These are phyloP conservation scores for Emydoidea blandingii DNA, from an alignment of 2,797 vertebrate genomes.

Conservation along the genomic window DNA sequence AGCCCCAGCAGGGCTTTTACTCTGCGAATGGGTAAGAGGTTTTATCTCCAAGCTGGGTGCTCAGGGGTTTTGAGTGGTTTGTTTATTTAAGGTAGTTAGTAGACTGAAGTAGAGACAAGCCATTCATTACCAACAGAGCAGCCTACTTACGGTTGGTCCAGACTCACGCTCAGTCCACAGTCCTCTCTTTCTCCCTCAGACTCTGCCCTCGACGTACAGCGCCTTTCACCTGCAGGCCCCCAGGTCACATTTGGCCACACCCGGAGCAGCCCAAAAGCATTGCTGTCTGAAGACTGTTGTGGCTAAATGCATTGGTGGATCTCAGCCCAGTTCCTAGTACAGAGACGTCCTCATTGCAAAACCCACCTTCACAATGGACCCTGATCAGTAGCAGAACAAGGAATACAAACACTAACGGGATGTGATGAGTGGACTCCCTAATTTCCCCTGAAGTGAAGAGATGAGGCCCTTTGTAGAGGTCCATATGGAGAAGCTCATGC, in stretches of 20 bases:
- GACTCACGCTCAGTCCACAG: not conserved
- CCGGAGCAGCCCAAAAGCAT: not conserved
- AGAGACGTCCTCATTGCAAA: not conserved
- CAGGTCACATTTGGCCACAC: not conserved
- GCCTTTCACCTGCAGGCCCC: not conserved
- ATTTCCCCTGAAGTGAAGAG: not conserved
- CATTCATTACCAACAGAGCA: not conserved
- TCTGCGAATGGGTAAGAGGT: not conserved
- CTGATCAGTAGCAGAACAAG: not conserved
- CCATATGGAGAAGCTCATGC: not conserved
- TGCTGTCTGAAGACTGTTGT: not conserved
- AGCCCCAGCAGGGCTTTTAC: not conserved
- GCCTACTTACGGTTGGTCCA: not conserved
- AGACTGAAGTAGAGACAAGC: too few species aligned
- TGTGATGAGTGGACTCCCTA: too few species aligned
- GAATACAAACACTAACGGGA: not conserved
- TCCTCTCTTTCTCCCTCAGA: not conserved
- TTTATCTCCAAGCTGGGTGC: not conserved
- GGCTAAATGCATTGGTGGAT: rapidly evolving
- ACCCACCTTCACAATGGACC: rapidly evolving
- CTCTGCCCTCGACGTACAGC: not conserved
- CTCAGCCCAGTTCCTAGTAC: rapidly evolving
- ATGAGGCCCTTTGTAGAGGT: not conserved
- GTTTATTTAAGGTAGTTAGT: too few species aligned
- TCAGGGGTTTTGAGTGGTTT: rapidly evolving